These are phyloP conservation scores for Xenopus petersii DNA, from an alignment of 2,797 vertebrate species.

Conservation along the genomic window DNA sequence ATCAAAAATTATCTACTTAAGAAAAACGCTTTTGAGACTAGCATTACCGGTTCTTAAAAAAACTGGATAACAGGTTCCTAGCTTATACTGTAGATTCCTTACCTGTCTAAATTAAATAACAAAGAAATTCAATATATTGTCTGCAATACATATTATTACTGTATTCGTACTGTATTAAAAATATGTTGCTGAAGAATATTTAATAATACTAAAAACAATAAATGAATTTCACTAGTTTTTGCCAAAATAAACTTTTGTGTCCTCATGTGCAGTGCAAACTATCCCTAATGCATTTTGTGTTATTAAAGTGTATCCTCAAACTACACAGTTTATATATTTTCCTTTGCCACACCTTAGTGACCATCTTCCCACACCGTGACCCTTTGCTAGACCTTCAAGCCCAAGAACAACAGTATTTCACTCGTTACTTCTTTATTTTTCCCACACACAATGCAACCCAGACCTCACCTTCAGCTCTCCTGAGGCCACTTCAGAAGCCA, in stretches of 20 bases:
- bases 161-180: no score
- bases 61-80: no score
- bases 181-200: no score
- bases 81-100: constrained; percentile 36
- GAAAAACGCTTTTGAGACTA: no score
- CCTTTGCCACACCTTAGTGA: constrained; percentile 52
- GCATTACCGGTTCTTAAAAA: no score
- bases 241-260: no score
- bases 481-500: constrained; percentile 78
- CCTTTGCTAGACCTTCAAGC: constrained; percentile 50
- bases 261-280: neutral
- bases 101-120: no score
- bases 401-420: constrained; percentile 59
- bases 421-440: constrained; percentile 68
- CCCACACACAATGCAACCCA: constrained; percentile 75
- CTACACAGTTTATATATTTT: neutral
- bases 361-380: constrained; percentile 27
- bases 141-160: no score
- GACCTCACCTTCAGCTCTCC: constrained; percentile 82
- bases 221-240: no score
- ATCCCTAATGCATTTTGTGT: neutral
- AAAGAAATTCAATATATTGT: no score
- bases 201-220: no score
- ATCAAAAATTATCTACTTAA: no score
- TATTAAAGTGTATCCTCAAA: constrained; percentile 3